phyloP scores from a whole-genome alignment of 2,113 vertebrate genomes.

The Pungitius pungitius region DNA sequence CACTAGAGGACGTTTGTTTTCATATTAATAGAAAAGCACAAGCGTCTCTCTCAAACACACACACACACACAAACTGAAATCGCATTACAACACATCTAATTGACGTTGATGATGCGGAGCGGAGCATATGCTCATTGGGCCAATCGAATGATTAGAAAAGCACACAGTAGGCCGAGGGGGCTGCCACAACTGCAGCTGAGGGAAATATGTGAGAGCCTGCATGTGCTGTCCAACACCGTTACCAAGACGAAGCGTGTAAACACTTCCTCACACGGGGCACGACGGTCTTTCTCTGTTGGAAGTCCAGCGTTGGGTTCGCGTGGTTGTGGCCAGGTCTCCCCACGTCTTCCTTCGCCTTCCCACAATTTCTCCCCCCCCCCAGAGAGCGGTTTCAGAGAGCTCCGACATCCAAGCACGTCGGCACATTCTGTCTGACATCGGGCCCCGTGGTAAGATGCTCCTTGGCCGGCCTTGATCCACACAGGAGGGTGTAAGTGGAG shows the following conservation, averaged over 20 bases:
- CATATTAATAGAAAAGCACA: constrained; percentile 56
- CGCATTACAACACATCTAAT: constrained; percentile 80
- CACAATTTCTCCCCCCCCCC: not conserved
- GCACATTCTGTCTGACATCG: constrained; percentile 66
- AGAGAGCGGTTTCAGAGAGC: constrained; percentile 31
- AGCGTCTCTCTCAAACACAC: constrained; percentile 13
- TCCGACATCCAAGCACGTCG: constrained; percentile 57
- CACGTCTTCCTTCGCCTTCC: not conserved
- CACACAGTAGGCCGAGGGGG: constrained; percentile 74
- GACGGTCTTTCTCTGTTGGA: constrained; percentile 35
- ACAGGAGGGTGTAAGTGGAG: constrained; percentile 78
- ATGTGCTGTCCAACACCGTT: constrained; percentile 37
- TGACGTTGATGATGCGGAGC: constrained; percentile 78
- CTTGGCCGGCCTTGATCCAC: constrained; percentile 78
- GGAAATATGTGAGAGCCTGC: constrained; percentile 53
- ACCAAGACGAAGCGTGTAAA: constrained; percentile 47
- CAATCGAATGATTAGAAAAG: constrained; percentile 82
- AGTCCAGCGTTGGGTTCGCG: constrained; percentile 31
- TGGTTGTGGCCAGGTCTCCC: constrained; percentile 24
- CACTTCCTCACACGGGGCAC: constrained; percentile 43
- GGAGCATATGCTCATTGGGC: constrained; percentile 83
- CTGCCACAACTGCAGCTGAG: constrained; percentile 76
- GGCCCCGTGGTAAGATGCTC: constrained; percentile 71
- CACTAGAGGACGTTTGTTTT: constrained; percentile 48
- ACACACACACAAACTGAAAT: constrained; percentile 67